These are phyloP conservation scores for Phyllotreta striolata DNA, from an alignment of 2,888 invertebrate genomes.

Conservation along the genomic window DNA sequence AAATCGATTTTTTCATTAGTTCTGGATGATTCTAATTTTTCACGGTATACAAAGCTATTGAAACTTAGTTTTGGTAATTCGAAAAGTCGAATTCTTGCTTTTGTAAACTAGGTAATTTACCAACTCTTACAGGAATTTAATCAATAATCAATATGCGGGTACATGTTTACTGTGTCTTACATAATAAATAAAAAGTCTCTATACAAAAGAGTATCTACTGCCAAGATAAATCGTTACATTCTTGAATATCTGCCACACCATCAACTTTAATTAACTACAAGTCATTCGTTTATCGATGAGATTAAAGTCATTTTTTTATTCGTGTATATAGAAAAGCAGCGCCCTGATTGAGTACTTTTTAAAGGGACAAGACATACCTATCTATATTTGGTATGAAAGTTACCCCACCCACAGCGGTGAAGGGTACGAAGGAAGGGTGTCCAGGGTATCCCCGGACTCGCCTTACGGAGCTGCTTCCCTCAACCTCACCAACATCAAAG, in stretches of 20 bases:
- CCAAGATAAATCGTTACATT: constrained; percentile 5
- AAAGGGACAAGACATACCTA: constrained; percentile 95
- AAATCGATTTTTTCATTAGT: too few species aligned
- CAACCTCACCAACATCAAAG: constrained; percentile 93
- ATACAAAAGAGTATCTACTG: background rate
- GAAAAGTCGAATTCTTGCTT: too few species aligned
- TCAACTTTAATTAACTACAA: constrained; percentile 2
- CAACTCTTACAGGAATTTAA: too few species aligned
- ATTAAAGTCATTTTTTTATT: constrained; percentile 51
- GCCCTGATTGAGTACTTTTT: constrained; percentile 57
- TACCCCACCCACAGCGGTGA: constrained; percentile 96
- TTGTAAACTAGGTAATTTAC: too few species aligned
- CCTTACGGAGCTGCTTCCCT: constrained; percentile 92
- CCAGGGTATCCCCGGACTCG: constrained; percentile 86
- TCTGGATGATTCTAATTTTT: too few species aligned
- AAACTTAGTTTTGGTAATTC: too few species aligned
- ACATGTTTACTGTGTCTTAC: too few species aligned
- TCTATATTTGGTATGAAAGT: constrained; percentile 98
- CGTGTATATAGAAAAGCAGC: constrained; percentile 45
- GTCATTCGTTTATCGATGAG: constrained; percentile 28
- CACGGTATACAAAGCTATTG: too few species aligned
- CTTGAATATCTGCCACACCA: background rate
- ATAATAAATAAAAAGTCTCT: too few species aligned
- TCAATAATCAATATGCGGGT: background rate
- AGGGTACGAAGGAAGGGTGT: constrained; percentile 91